Percentiles rank a stretch among this genome's conserved stretches.
phyloP scores from a whole-genome alignment of 2,888 invertebrate species.

The Tortrix viridana region DNA sequence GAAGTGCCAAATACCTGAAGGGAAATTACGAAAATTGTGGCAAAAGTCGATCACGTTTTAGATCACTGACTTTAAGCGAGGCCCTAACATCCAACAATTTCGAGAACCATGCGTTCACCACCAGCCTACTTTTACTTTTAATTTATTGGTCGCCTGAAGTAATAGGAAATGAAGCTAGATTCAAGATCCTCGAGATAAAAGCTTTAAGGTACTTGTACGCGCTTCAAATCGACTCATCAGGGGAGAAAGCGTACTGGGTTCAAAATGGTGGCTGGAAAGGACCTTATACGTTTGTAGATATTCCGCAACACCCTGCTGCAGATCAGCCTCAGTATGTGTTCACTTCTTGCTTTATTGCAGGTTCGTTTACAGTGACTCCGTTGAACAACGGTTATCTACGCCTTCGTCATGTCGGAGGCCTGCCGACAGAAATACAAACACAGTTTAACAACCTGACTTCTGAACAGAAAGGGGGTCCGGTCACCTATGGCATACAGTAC shows the following conservation, averaged over 20 bases:
- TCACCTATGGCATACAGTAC: not conserved
- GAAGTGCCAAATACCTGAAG: not conserved
- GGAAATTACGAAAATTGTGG: not conserved
- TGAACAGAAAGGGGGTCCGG: not conserved
- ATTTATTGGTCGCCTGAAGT: not conserved
- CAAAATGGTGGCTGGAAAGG: not conserved
- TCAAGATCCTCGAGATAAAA: not conserved
- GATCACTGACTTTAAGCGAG: not conserved
- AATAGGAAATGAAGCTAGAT: not conserved
- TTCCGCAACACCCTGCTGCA: not conserved
- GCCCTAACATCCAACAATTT: not conserved
- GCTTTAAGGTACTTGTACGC: not conserved
- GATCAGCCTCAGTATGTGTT: not conserved
- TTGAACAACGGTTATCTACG: not conserved
- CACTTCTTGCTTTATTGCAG: conserved; percentile 2
- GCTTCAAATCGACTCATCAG: not conserved
- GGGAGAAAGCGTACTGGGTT: conserved; percentile 1
- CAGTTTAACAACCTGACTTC: not conserved
- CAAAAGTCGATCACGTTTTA: not conserved
- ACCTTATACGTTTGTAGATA: not conserved
- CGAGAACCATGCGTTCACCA: not conserved
- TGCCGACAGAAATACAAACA: not conserved
- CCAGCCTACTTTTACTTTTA: not conserved
- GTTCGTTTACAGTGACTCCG: conserved; percentile 2
- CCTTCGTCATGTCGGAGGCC: not conserved